Percentiles rank a stretch among this genome's conserved stretches.
Conservation (phyloP, 2,888 invertebrate genomes). For the Mythimna ferrago region DNA sequence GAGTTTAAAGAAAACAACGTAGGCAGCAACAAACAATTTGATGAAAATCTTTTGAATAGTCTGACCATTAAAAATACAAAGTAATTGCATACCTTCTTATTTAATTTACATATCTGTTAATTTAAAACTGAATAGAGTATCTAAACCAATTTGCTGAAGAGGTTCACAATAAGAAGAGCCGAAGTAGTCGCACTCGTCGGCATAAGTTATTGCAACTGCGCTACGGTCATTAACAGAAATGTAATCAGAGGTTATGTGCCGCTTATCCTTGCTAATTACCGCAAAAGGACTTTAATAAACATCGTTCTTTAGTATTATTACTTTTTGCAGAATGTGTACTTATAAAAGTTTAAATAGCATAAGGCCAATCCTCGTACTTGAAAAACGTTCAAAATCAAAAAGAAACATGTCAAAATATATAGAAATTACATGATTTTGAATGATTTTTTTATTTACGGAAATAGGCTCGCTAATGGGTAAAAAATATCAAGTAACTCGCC, state of each 20-base stretch:
- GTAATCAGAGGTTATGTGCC: slow-evolving; percentile 28
- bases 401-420: neutral
- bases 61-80: neutral
- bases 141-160: slow-evolving; percentile 1
- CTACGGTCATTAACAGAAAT: slow-evolving; percentile 31
- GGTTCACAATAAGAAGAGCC: slow-evolving; percentile 9
- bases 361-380: neutral
- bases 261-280: slow-evolving; percentile 40
- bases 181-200: neutral
- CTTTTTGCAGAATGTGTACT: slow-evolving; percentile 14
- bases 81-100: neutral
- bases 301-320: slow-evolving; percentile 24
- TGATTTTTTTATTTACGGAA: no score
- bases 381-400: neutral
- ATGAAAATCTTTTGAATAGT: no score
- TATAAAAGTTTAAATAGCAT: slow-evolving; percentile 12
- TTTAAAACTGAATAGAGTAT: slow-evolving; percentile 1
- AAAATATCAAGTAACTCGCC: no score
- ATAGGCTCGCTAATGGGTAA: no score
- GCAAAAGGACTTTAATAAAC: slow-evolving; percentile 36
- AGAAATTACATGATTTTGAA: no score
- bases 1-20: no score
- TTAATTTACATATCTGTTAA: neutral
- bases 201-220: slow-evolving; percentile 26
- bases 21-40: no score